A percentile compares a stretch with the other conserved stretches of the same genome.
Conservation (phyloP, 2,113 vertebrate genomes). For the Bos taurus region DNA sequence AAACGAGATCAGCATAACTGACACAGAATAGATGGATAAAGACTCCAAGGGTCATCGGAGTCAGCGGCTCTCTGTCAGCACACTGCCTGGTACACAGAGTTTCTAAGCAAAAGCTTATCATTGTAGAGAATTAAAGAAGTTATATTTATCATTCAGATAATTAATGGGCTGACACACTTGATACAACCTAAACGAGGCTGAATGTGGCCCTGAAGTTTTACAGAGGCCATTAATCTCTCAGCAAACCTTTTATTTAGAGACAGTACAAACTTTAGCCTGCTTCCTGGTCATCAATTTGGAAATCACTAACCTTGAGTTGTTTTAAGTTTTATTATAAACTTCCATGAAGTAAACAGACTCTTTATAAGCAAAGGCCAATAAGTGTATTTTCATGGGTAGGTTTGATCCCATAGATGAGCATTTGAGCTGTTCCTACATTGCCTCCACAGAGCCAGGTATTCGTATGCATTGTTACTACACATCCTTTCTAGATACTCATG, state of each 20-base stretch:
- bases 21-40: not conserved
- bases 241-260: not conserved
- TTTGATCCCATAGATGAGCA: not conserved
- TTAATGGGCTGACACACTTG: not conserved
- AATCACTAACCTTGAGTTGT: not conserved
- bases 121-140: not conserved
- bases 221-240: not conserved
- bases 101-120: not conserved
- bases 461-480: not conserved
- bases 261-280: not conserved
- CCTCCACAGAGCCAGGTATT: not conserved
- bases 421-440: not conserved
- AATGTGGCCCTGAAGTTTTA: not conserved
- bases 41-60: not conserved
- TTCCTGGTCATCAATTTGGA: not conserved
- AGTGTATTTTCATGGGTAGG: not conserved
- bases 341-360: not conserved
- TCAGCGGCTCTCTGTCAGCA: not conserved
- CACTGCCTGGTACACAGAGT: not conserved
- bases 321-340: not conserved
- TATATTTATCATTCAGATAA: not conserved
- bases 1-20: not conserved
- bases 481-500: not conserved
- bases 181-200: not conserved
- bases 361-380: not conserved